Base-by-base conservation (phyloP, 1,140 invertebrate species). In the Micrasema longulum region DNA sequence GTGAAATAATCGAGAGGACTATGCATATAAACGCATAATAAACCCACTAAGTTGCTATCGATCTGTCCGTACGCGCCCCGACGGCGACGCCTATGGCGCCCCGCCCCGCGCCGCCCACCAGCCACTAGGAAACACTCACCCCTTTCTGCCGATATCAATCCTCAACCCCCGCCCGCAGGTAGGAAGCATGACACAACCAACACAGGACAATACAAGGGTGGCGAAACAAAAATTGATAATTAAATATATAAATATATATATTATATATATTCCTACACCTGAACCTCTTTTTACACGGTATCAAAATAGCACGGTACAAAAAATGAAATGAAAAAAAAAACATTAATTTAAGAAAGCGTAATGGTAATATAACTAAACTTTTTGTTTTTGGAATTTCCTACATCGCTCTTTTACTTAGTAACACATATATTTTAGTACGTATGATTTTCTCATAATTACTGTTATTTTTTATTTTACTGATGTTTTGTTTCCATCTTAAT, bases 21-120 rank as follows among this genome's bases (percentile, higher is more conserved):
- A 35, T 60, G 55, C 55, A 60, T 31, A 36, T 60, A 60, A 60
- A 60, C 55, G 55, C 55, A 60, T 60, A 60, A 60, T 60, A 60
- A 60, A 60, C 55, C 55, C 36, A 60, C 55, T 60, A 60, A 60
- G 55, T 14, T 7, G 14, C 4, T 60, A 60, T 60, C 55, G 55
- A 60, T 60, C 55, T n/a, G 31, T n/a, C 1, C 55, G 55, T 41
- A 60, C 55, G 63, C 63, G 63, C 63, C 63, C 47, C 45, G 63
- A 50, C 63, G 63, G 63, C 63, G 63, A 36, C 63, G 63, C 47
- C 45, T 50, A 11, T 48, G 45, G 63, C 63, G 45, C 16, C 47
- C 47, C 63, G 11, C 45, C 23, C 63, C 62, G 20, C 23, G 3
- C 22, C 41, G 12, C 35, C 47, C 53, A 36, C 53, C 35, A 4